Evolutionary conservation across 2,888 invertebrate species (phyloP), one percentile per base, ranked within the genome.

Genomic region (Ectobius pallidus): DNA sequence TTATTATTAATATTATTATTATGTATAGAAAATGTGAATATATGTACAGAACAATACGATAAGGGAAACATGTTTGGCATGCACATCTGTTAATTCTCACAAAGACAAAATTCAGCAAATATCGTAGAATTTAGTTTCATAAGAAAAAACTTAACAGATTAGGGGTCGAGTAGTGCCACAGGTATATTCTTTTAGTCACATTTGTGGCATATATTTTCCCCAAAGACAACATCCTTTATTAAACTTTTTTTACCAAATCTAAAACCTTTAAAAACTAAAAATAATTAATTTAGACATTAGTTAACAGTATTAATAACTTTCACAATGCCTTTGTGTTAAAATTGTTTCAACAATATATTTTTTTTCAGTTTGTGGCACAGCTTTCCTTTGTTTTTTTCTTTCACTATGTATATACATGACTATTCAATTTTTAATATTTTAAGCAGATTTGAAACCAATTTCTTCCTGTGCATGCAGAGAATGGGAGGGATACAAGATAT

Each of bases 21-120:
- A 70, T 65, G 39, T 73, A 76, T 74, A 76, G 76, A 74, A 74
- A 76, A 76, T 73, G 74, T 74, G 74, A 74, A 74, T 76, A 74
- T 75, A 75, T 75, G 42, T 75, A 75, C 75, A 75, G 75, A 74
- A 72, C 74, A 75, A 73, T 73, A 76, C 72, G 73, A 72, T 73
- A 72, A 73, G 74, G 76, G 76, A 74, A 74, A 73, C 49, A 68
- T 71, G 63, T 72, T 74, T 69, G 69, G 73, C 76, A 76, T 76
- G 76, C 76, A 74, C 72, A 68, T 74, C 69, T 49, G 71, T 73
- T 70, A 39, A 61, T 73, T 42, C 32, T 73, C 71, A 70, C 58
- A 73, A 72, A 70, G 73, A 73, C 63, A 73, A 73, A 72, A 73
- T 69, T 74, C 70, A 73, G 74, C 74, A 73, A 69, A 74, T 74